A percentile compares a stretch with the other conserved stretches of the same genome.
phyloP scores from a whole-genome alignment of 2,797 vertebrate species.

The Falco columbarius region DNA sequence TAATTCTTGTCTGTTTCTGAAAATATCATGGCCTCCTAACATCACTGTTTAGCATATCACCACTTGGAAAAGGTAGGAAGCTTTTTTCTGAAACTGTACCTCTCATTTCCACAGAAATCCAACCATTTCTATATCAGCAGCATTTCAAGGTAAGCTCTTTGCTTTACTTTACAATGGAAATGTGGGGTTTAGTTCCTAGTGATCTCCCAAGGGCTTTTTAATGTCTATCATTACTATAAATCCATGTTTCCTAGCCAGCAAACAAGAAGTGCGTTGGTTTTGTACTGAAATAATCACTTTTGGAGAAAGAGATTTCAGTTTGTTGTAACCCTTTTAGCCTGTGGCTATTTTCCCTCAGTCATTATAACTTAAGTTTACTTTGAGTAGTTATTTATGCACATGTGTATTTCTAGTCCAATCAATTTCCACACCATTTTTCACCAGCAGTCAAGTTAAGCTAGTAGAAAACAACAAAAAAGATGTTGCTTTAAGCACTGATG shows the following conservation, averaged over 20 bases:
- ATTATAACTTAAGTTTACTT: conserved; percentile 46
- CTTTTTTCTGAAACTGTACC: background rate
- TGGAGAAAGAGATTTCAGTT: conserved; percentile 6
- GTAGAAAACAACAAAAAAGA: conserved; percentile 20
- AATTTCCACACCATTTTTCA: conserved; percentile 35
- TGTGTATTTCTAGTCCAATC: conserved; percentile 16
- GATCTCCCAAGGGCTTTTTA: background rate
- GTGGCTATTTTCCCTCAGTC: background rate
- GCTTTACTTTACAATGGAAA: conserved; percentile 31
- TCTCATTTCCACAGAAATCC: background rate
- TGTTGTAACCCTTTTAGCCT: conserved; percentile 13
- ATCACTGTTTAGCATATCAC: background rate
- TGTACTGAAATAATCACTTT: conserved; percentile 47
- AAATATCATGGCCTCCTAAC: conserved; percentile 21
- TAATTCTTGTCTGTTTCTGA: background rate
- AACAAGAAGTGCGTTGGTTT: conserved; percentile 8
- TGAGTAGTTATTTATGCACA: conserved; percentile 7
- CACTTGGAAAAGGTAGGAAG: background rate
- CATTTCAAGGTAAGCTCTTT: background rate
- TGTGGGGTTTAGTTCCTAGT: background rate
- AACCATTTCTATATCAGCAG: background rate
- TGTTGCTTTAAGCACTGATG: conserved; percentile 33
- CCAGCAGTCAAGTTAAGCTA: background rate
- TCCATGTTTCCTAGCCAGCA: conserved; percentile 10
- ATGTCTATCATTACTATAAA: background rate